Conservation (phyloP, 2,797 vertebrate genomes). For the Xerus rutilus region DNA sequence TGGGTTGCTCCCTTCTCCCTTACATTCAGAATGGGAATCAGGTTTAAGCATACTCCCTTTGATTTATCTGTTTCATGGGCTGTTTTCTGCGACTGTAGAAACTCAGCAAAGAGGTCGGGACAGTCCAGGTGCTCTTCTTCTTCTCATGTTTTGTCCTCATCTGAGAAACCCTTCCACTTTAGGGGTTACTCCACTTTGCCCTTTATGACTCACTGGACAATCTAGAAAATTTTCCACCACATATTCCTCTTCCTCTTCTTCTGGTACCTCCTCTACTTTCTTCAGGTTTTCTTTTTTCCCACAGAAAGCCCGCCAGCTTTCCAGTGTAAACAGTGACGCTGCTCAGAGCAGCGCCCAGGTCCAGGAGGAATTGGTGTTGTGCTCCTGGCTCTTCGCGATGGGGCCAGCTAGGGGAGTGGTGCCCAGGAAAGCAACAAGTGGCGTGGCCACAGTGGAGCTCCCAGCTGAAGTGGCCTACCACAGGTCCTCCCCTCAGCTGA, state of each 20-base stretch:
- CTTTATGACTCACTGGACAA: slow-evolving; percentile 90
- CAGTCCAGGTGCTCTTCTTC: slow-evolving; percentile 78
- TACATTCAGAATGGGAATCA: slow-evolving; percentile 90
- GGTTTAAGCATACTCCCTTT: slow-evolving; percentile 93
- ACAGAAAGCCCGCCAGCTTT: slow-evolving; percentile 90
- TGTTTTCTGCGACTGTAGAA: slow-evolving; percentile 94
- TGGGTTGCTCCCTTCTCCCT: slow-evolving; percentile 95
- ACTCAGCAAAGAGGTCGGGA: slow-evolving; percentile 95
- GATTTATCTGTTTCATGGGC: slow-evolving; percentile 89
- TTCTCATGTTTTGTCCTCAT: slow-evolving; percentile 96
- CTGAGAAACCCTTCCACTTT: slow-evolving; percentile 97
- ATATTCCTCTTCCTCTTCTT: slow-evolving; percentile 95
- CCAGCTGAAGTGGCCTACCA: neutral
- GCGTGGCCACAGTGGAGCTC: neutral
- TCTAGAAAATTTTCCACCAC: slow-evolving; percentile 94
- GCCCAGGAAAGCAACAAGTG: neutral
- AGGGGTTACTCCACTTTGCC: slow-evolving; percentile 89
- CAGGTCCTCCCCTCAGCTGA: slow-evolving; percentile 54
- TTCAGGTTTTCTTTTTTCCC: slow-evolving; percentile 91
- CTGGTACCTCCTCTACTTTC: slow-evolving; percentile 93
- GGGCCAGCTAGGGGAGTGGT: neutral
- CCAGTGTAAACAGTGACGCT: slow-evolving; percentile 87
- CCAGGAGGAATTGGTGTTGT: neutral
- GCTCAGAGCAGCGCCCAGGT: slow-evolving; percentile 70
- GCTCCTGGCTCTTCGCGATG: neutral